These are phyloP conservation scores for Ladona fulva DNA, from an alignment of 1,140 invertebrate genomes.

Conservation along the genomic window DNA sequence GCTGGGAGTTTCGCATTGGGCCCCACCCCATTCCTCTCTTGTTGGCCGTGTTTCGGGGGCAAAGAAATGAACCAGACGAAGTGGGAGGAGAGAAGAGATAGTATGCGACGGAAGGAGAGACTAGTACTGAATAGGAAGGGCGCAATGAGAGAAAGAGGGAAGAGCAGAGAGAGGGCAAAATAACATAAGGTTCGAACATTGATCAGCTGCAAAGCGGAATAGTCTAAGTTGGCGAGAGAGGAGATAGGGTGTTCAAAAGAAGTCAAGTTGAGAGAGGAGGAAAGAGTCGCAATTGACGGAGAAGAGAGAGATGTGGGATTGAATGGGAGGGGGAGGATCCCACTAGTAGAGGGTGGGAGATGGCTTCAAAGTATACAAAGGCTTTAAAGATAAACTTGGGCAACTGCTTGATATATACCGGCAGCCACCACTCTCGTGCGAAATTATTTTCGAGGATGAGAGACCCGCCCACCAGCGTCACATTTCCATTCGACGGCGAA, in stretches of 20 bases:
- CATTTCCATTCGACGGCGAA: too few relatives aligned
- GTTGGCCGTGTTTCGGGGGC: background rate
- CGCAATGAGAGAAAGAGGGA: background rate
- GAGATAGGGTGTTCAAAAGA: background rate
- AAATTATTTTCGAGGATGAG: too few relatives aligned
- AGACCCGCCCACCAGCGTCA: too few relatives aligned
- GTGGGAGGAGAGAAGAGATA: background rate
- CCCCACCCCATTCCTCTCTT: background rate
- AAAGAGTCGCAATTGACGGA: background rate
- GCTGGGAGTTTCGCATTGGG: background rate
- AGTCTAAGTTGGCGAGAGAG: background rate
- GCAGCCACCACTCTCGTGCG: too few relatives aligned
- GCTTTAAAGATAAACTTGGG: too few relatives aligned
- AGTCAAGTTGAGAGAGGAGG: background rate
- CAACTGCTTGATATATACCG: too few relatives aligned
- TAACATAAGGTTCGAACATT: conserved; percentile 6
- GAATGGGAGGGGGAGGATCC: too few relatives aligned
- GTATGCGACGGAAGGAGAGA: background rate
- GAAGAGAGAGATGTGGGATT: background rate
- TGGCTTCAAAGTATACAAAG: too few relatives aligned
- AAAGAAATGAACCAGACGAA: background rate
- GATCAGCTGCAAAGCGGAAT: background rate
- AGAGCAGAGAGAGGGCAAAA: background rate
- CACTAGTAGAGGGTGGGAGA: too few relatives aligned
- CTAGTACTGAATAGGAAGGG: background rate